These are phyloP conservation scores for Chrysina gloriosa DNA, from an alignment of 2,888 invertebrate species.

Conservation along the genomic window DNA sequence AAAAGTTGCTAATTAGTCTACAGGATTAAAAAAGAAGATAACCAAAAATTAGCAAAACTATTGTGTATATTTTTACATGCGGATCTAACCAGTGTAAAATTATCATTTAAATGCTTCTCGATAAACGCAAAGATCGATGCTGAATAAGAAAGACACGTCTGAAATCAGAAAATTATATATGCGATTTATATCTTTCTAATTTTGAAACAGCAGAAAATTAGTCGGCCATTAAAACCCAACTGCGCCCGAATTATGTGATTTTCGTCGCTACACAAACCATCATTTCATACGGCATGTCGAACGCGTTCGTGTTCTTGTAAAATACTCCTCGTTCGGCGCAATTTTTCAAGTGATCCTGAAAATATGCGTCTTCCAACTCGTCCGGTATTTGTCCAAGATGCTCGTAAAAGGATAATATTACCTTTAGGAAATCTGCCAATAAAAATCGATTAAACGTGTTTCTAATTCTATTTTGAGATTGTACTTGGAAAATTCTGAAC, in stretches of 20 bases:
- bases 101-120: no score
- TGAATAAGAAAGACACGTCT: no score
- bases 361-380: conserved; percentile 3
- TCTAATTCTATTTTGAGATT: no score
- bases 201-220: no score
- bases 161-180: no score
- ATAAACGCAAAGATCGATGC: no score
- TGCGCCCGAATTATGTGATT: neutral
- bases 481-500: neutral
- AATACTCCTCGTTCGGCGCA: neutral
- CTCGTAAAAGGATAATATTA: neutral
- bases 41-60: no score
- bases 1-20: no score
- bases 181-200: no score
- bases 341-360: conserved; percentile 5
- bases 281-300: neutral
- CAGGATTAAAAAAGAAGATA: no score
- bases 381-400: neutral
- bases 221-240: neutral
- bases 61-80: no score
- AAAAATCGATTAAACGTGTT: neutral
- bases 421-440: neutral
- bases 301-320: conserved; percentile 3
- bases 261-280: neutral
- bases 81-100: no score